Evolutionary conservation across 2,797 vertebrate species (phyloP), one percentile per base, ranked within the genome.

Genomic region (Falco naumanni): DNA sequence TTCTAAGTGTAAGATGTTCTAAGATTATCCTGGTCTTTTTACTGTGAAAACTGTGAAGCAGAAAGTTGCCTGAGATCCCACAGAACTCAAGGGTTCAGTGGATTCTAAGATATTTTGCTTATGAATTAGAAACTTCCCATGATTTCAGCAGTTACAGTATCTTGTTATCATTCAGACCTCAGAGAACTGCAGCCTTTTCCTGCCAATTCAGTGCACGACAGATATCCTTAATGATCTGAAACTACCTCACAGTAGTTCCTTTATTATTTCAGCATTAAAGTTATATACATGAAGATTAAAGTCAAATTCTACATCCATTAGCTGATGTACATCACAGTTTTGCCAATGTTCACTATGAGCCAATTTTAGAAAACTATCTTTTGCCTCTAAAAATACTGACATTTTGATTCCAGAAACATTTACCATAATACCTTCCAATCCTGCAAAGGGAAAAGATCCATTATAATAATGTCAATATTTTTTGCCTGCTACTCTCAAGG

Each of bases 241-340:
- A 39, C 5, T 6, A 43, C 24, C 26, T 75, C 33, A 43, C 87
- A 90, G 9, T 10, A 83, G 13, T 57, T 43, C 16, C 26, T 91
- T 92, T 93, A 89, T 79, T 93, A 85, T 84, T 94, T 89, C 72
- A 93, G 33, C 45, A 86, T 28, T 80, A 75, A 92, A 86, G 8
- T 51, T 39, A 83, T 37, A 87, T 5, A 89, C 84, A 92, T 64
- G 20, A 57, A 66, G 11, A 80, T 33, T 37, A 66, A 95, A 95
- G 53, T 72, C 9, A 63, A 75, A 77, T 48, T 78, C 11, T 63
- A 8, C 60, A 81, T 25, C 47, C 11, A 82, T 7, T 20, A 64
- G 28, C 16, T 63, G 13, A 60, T 25, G 22, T 33, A 75, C 18
- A 28, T 22, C 13, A 50, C 3, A 0, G 29, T 77, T 92, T 87